Percentiles rank a stretch among this genome's conserved stretches.
phyloP scores from a whole-genome alignment of 2,888 invertebrate species.

The Drosophila neotestacea region DNA sequence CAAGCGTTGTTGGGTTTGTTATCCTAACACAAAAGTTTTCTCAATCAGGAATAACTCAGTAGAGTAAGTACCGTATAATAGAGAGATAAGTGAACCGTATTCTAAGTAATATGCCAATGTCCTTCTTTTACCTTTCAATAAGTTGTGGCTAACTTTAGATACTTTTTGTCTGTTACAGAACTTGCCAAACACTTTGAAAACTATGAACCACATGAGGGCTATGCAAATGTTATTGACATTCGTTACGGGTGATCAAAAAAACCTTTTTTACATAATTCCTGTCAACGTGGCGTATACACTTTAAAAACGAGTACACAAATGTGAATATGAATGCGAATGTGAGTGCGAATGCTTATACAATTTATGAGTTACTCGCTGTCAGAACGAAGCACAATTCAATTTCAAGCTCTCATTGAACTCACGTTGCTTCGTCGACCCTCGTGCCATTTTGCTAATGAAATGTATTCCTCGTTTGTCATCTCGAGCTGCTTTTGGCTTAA shows the following conservation, averaged over 20 bases:
- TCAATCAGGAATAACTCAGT: conserved; percentile 21
- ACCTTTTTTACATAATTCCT: conserved; percentile 35
- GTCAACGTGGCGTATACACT: conserved; percentile 10
- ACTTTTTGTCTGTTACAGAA: conserved; percentile 42
- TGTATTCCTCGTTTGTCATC: conserved; percentile 9
- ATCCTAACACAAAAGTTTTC: conserved; percentile 30
- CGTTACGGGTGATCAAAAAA: conserved; percentile 8
- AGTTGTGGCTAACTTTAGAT: conserved; percentile 41
- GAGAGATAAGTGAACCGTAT: conserved; percentile 38
- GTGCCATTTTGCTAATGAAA: conserved; percentile 57
- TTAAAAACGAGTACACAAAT: conserved; percentile 3
- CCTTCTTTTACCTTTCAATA: conserved; percentile 3
- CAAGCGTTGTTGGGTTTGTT: conserved; percentile 32
- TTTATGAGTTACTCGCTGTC: conserved; percentile 32
- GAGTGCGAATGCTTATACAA: conserved; percentile 35
- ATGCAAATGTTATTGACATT: conserved; percentile 57
- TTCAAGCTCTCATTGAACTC: conserved; percentile 31
- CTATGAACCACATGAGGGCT: conserved; percentile 22
- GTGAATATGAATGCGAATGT: conserved; percentile 3
- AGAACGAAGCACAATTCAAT: conserved; percentile 40
- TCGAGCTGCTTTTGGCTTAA: conserved; percentile 28
- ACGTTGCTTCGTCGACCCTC: conserved; percentile 6
- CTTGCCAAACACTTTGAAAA: conserved; percentile 14
- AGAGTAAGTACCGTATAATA: conserved; percentile 40
- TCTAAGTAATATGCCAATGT: conserved; percentile 26